Conservation (phyloP, 2,888 invertebrate species). For the Patella pellucida region DNA sequence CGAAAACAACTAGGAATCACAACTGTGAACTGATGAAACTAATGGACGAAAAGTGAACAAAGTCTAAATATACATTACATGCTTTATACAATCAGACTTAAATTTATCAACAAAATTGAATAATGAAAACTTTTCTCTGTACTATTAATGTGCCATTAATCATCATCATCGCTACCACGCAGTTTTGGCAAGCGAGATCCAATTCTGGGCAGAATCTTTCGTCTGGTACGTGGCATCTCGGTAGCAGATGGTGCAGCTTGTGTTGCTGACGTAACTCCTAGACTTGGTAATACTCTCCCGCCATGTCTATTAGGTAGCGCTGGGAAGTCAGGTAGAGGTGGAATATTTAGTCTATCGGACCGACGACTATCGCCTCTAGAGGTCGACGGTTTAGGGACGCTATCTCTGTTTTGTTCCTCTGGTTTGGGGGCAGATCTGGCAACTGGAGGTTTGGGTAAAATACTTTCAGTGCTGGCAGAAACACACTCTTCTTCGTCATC, state of each 20-base stretch:
- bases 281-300: neutral
- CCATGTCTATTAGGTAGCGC: neutral
- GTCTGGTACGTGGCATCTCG: neutral
- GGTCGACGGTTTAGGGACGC: neutral
- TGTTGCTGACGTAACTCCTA: neutral
- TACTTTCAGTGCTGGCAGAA: neutral
- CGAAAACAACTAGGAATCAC: no score
- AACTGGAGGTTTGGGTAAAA: neutral
- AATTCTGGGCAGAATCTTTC: neutral
- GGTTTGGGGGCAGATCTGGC: neutral
- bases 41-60: no score
- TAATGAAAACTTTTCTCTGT: no score
- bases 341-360: neutral
- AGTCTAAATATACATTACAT: no score
- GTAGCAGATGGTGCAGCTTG: neutral
- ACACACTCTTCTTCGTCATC: neutral
- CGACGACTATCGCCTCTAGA: neutral
- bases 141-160: no score
- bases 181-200: neutral
- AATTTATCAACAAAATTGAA: no score
- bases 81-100: no score
- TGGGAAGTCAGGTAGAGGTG: neutral
- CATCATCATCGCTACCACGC: no score
- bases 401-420: neutral
- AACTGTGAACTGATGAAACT: no score